Percentiles rank a stretch among this genome's conserved stretches.
These are phyloP conservation scores for Liodrosophila aerea DNA, from an alignment of 2,888 invertebrate genomes.

Conservation along the genomic window DNA sequence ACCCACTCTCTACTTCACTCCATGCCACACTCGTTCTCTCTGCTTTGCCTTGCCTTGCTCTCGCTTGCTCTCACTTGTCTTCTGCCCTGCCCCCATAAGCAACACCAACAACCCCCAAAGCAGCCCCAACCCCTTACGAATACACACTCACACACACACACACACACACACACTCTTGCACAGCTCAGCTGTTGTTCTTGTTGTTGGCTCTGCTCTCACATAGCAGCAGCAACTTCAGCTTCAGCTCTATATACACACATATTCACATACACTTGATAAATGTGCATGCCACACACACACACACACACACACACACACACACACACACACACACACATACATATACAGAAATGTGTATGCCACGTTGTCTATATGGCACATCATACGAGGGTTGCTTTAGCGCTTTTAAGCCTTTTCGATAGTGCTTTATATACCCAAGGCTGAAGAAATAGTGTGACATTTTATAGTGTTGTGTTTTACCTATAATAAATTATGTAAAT, in stretches of 20 bases:
- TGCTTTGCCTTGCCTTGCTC: constrained; percentile 16
- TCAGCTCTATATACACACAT: constrained; percentile 26
- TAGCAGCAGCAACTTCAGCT: constrained; percentile 55
- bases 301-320: constrained; percentile 22
- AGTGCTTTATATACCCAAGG: no score
- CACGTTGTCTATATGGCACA: constrained; percentile 53
- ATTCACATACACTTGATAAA: constrained; percentile 63
- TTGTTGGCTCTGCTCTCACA: constrained; percentile 37
- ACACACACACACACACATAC: constrained; percentile 20
- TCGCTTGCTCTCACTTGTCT: constrained; percentile 24
- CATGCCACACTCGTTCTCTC: constrained; percentile 5
- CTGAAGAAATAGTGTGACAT: no score
- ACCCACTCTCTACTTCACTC: not conserved
- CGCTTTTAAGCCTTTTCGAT: no score
- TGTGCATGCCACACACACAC: constrained; percentile 57
- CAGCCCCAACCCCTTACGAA: constrained; percentile 29
- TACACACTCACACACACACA: constrained; percentile 8
- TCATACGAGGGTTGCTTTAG: constrained; percentile 43
- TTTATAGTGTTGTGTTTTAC: no score
- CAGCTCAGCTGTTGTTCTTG: constrained; percentile 35
- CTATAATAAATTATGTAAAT: no score
- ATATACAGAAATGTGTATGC: constrained; percentile 27
- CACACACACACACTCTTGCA: constrained; percentile 7
- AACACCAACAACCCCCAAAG: constrained; percentile 39
- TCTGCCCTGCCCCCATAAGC: no score